Evolutionary conservation across 2,888 invertebrate genomes (phyloP).

Genomic region (Odontothrips loti): DNA sequence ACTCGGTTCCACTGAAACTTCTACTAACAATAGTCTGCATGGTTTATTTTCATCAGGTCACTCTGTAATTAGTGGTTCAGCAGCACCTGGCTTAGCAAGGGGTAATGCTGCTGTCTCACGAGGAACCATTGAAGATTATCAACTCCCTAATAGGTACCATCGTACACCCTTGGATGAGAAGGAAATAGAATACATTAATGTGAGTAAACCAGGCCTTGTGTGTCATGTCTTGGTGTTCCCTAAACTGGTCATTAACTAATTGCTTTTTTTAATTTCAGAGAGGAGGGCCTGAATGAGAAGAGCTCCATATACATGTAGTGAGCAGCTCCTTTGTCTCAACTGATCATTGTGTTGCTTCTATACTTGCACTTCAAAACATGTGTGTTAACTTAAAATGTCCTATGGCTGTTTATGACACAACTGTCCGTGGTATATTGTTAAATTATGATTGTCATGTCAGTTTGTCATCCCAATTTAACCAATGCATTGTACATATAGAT

Average conservation of each 20-base stretch:
- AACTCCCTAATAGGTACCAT: constrained; percentile 44
- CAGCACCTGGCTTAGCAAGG: constrained; percentile 29
- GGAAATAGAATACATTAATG: constrained; percentile 47
- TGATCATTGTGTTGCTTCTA: background rate
- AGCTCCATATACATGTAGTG: background rate
- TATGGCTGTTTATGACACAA: background rate
- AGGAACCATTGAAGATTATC: constrained; percentile 44
- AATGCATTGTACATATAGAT: background rate
- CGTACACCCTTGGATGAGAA: constrained; percentile 42
- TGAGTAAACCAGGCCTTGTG: constrained; percentile 37
- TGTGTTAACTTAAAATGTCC: background rate
- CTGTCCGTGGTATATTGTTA: background rate
- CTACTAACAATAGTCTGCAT: background rate
- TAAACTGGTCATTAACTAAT: background rate
- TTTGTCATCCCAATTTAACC: background rate
- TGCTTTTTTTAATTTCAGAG: background rate
- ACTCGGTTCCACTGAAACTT: background rate
- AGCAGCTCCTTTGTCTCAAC: background rate
- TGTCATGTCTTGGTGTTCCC: background rate
- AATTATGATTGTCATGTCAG: background rate
- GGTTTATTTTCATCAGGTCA: background rate
- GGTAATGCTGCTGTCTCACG: constrained; percentile 25
- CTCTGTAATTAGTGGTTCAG: constrained; percentile 20
- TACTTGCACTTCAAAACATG: background rate
- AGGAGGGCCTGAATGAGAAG: background rate